Evolutionary conservation across 2,113 vertebrate species (phyloP).

Genomic region (Panthera uncia): DNA sequence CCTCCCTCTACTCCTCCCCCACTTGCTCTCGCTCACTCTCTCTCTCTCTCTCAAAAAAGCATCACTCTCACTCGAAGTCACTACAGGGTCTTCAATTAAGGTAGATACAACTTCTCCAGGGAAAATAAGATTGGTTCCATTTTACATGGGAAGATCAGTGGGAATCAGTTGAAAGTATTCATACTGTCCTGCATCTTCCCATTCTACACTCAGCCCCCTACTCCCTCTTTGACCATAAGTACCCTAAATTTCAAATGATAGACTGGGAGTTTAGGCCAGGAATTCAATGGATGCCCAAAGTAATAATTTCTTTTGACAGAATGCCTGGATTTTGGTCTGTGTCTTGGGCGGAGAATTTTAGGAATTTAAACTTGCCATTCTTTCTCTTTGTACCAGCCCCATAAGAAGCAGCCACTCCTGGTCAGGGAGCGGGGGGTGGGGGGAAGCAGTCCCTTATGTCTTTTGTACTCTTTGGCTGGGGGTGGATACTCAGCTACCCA

Average conservation of each 20-base stretch:
- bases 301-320: slow-evolving; percentile 51
- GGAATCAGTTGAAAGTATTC: slow-evolving; percentile 25
- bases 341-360: slow-evolving; percentile 22
- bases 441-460: neutral
- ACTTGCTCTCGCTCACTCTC: too few species aligned
- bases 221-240: neutral
- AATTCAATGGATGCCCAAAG: slow-evolving; percentile 21
- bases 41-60: neutral
- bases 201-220: neutral
- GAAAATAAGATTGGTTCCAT: neutral
- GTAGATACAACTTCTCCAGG: slow-evolving; percentile 27
- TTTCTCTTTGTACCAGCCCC: neutral
- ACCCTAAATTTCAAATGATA: slow-evolving; percentile 50
- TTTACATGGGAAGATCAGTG: neutral
- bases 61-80: slow-evolving; percentile 24
- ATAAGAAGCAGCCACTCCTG: neutral
- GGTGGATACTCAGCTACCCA: neutral
- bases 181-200: neutral
- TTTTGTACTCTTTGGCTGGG: slow-evolving; percentile 10
- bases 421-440: neutral
- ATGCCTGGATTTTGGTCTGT: slow-evolving; percentile 2
- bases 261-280: slow-evolving; percentile 15
- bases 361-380: slow-evolving; percentile 9
- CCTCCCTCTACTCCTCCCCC: too few species aligned
- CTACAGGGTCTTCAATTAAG: slow-evolving; percentile 59